Conservation (phyloP, 2,113 vertebrate genomes). For the Prunella himalayana region DNA sequence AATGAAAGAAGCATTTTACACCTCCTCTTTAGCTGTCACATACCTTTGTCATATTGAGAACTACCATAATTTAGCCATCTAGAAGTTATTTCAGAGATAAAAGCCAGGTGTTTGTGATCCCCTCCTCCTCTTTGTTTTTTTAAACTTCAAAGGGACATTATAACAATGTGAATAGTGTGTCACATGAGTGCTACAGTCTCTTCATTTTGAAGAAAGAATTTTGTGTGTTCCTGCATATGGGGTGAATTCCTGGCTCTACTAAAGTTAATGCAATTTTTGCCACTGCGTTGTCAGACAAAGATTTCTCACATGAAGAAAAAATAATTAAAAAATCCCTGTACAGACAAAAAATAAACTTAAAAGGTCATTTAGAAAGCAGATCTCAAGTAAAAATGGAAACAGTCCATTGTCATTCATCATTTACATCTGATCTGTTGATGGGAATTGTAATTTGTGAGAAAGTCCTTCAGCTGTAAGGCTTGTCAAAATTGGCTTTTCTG, state of each 20-base stretch:
- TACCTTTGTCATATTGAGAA: background rate
- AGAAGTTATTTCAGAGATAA: constrained; percentile 9
- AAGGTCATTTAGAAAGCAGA: constrained; percentile 13
- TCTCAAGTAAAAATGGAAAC: constrained; percentile 15
- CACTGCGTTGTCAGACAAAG: constrained; percentile 7
- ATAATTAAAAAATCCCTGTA: background rate
- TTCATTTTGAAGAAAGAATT: background rate
- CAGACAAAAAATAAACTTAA: constrained; percentile 58
- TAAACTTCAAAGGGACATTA: constrained; percentile 3
- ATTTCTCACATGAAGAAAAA: constrained; percentile 32
- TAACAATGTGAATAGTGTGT: constrained; percentile 31
- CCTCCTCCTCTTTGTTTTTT: background rate
- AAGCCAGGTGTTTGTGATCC: constrained; percentile 12
- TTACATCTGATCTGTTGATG: constrained; percentile 26
- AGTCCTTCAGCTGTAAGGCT: background rate
- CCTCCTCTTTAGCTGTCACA: constrained; percentile 4
- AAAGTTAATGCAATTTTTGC: constrained; percentile 13
- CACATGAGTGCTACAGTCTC: background rate
- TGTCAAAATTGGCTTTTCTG: background rate
- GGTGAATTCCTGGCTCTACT: background rate
- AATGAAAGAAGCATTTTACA: constrained; percentile 37
- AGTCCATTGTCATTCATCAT: constrained; percentile 30
- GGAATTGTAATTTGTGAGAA: constrained; percentile 22
- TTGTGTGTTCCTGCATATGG: background rate
- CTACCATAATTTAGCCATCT: background rate